Percentiles rank a stretch among this genome's conserved stretches.
phyloP scores from a whole-genome alignment of 2,797 vertebrate species.

The Gallirallus australis region DNA sequence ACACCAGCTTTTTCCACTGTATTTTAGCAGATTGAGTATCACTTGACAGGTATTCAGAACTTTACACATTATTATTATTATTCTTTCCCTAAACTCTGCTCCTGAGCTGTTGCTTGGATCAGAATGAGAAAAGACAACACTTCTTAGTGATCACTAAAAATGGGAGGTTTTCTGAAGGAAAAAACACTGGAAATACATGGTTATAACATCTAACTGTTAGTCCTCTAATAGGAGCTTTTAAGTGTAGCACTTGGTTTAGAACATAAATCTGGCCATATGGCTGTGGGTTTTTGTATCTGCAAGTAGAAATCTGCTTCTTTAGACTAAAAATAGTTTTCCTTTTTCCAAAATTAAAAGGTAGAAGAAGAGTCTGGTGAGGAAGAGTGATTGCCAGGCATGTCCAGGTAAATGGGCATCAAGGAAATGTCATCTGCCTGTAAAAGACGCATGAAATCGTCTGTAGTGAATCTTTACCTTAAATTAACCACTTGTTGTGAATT shows the following conservation, averaged over 20 bases:
- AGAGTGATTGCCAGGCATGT: not conserved
- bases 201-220: not conserved
- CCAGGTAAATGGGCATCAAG: not conserved
- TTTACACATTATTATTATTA: not conserved
- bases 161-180: not conserved
- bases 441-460: not conserved
- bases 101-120: not conserved
- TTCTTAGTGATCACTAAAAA: not conserved
- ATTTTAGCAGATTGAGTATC: not conserved
- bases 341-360: not conserved
- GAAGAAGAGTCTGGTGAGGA: not conserved
- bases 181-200: not conserved
- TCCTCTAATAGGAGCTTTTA: not conserved
- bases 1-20: not conserved
- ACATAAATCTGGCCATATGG: not conserved
- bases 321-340: not conserved
- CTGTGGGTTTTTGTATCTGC: not conserved
- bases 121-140: not conserved
- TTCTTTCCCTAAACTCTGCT: not conserved
- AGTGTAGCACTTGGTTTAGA: not conserved
- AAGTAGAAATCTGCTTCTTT: not conserved
- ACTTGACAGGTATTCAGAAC: not conserved
- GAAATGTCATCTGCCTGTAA: not conserved
- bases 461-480: not conserved
- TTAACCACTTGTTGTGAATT: not conserved